Base-by-base conservation (phyloP, 2,797 vertebrate species). In the Trematomus bernacchii region DNA sequence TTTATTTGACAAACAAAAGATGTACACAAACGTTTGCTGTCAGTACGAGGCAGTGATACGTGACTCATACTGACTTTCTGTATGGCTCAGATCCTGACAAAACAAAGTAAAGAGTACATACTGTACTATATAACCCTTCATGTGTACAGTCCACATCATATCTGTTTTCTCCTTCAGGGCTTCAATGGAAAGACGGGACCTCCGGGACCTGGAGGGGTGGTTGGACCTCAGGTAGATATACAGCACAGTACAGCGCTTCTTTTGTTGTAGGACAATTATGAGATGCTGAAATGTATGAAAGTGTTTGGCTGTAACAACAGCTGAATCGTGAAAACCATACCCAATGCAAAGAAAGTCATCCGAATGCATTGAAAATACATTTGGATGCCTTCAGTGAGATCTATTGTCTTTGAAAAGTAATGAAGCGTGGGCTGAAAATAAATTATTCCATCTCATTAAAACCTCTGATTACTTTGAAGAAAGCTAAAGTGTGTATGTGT, bases 121-220 rank as follows among this genome's bases (percentile, higher is more conserved):
- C 44, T 46, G 3, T 40, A 12, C 23, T 48, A 6, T 51, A 43
- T 52, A 46, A 71, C 18, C 10, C 11, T n/a, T 1, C 4, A 23
- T 54, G 10, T 48, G 23, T 14, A 37, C 57, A 14, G 44, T 59
- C 23, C 57, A 21, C 23, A 48, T 46, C 52, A 8, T 43, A 23
- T 76, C 40, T 77, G n/a, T 74, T 86, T 86, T 40, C 53, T 6
- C 61, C 76, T 61, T 80, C 87, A 99, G 98, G 98, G 98, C 76
- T 99, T 99, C 93, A 98, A 99, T 97, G 98, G 98, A 72, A 99
- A 99, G 90, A 99, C 98, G 0, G 98, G 98, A 79, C 98, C 98
- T 59, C 98, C 98, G 14, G 98, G 98, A 37, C 98, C 98, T 68
- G 98, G 97, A 48, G 98, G 98, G 7, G 98, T 99, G 48, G 97